Evolutionary conservation across 2,113 vertebrate species (phyloP).

Genomic region (Poeciliopsis turrubarensis): DNA sequence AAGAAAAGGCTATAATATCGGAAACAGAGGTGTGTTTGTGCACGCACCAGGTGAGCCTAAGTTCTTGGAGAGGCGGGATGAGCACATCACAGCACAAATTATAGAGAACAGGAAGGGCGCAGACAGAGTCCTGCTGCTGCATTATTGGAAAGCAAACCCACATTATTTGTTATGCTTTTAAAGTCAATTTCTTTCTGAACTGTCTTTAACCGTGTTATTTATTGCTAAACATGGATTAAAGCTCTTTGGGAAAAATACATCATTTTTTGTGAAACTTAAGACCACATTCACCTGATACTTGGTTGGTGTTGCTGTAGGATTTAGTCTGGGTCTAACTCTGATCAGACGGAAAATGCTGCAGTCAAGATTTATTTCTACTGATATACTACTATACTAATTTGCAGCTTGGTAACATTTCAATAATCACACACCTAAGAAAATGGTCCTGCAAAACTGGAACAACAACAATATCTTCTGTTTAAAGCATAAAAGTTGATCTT

Average conservation of each 20-base stretch:
- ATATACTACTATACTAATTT: too few relatives aligned
- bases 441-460: too few relatives aligned
- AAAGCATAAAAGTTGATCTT: too few relatives aligned
- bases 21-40: constrained; percentile 46
- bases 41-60: constrained; percentile 11
- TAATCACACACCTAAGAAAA: too few relatives aligned
- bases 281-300: background rate
- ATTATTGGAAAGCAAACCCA: constrained; percentile 38
- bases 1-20: constrained; percentile 1
- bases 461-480: too few relatives aligned
- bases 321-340: background rate
- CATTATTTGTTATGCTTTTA: constrained; percentile 29
- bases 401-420: too few relatives aligned
- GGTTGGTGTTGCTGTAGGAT: background rate
- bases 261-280: constrained; percentile 10
- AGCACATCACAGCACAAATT: constrained; percentile 55
- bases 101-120: constrained; percentile 42
- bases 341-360: background rate
- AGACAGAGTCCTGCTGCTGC: constrained; percentile 22
- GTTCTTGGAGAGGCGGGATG: constrained; percentile 23
- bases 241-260: constrained; percentile 11
- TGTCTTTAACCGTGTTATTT: constrained; percentile 24
- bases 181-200: constrained; percentile 27
- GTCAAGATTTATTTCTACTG: background rate
- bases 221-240: constrained; percentile 8